These are phyloP conservation scores for Phyllostomus discolor DNA, from an alignment of 2,113 vertebrate genomes.

Conservation along the genomic window DNA sequence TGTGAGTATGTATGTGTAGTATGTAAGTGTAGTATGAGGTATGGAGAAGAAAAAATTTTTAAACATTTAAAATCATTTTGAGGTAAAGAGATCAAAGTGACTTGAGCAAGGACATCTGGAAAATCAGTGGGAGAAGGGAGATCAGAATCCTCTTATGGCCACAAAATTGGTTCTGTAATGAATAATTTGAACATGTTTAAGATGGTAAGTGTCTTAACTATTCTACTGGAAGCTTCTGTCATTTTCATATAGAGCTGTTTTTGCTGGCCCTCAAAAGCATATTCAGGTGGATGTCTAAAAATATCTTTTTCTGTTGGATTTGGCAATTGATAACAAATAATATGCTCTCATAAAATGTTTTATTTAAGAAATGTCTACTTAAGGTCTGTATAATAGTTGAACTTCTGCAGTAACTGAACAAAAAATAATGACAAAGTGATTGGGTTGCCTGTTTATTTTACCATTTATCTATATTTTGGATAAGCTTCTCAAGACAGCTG, in stretches of 20 bases:
- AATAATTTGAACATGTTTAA: slow-evolving; percentile 14
- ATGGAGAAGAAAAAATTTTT: background rate
- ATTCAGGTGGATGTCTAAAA: slow-evolving; percentile 18
- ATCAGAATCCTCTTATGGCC: background rate
- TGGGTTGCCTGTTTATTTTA: background rate
- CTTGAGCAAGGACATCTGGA: background rate
- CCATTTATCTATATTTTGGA: background rate
- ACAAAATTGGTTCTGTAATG: slow-evolving; percentile 10
- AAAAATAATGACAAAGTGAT: background rate
- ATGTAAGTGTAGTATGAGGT: background rate
- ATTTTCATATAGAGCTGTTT: background rate
- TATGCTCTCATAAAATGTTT: slow-evolving; percentile 12
- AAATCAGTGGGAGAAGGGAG: background rate
- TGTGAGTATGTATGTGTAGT: too few relatives aligned
- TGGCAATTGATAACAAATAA: slow-evolving; percentile 20
- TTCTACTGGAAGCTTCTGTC: background rate
- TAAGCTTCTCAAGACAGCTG: background rate
- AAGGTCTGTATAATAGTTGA: background rate
- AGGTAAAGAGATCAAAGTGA: slow-evolving; percentile 5
- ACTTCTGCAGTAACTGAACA: background rate
- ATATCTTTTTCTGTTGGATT: background rate
- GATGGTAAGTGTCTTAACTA: background rate
- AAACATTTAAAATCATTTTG: slow-evolving; percentile 16
- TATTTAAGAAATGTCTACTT: background rate
- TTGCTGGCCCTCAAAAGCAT: background rate